A percentile compares a stretch with the other conserved stretches of the same genome.
Conservation (phyloP, 2,113 vertebrate genomes). For the Malurus alboscapulatus region DNA sequence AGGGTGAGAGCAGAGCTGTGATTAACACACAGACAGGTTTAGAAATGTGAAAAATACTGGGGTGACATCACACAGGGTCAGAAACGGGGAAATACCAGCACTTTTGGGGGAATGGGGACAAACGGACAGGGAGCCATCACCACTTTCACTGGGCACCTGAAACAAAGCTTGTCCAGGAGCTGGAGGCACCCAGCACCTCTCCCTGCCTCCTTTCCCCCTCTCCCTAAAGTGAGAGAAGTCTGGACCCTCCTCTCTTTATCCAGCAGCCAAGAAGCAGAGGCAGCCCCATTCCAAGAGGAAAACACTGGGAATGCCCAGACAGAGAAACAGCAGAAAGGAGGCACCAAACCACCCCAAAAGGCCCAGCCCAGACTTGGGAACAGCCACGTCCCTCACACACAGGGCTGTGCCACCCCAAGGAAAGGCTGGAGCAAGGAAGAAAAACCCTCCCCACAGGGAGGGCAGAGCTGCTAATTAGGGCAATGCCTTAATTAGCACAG, state of each 20-base stretch:
- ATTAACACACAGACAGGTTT: neutral
- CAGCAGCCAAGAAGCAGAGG: neutral
- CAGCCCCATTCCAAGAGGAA: neutral
- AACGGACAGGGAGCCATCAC: neutral
- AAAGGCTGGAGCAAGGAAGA: fast-evolving
- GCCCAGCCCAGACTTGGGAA: neutral
- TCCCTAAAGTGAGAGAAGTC: neutral
- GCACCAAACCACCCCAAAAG: neutral
- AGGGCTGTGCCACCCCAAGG: fast-evolving
- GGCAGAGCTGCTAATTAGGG: neutral
- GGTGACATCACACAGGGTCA: neutral
- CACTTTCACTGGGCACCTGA: neutral
- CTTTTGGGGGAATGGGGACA: fast-evolving
- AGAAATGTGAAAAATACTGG: fast-evolving
- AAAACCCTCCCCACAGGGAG: fast-evolving
- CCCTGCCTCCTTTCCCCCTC: neutral
- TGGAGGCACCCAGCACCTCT: neutral
- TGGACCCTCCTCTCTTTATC: neutral
- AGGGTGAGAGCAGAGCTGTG: fast-evolving
- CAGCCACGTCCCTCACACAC: neutral
- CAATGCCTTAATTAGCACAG: neutral
- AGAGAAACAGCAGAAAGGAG: neutral
- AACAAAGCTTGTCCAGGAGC: neutral
- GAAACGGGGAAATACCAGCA: fast-evolving
- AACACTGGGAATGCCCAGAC: neutral